Evolutionary conservation across 2,797 vertebrate genomes (phyloP).

Genomic region (Rhinella marina): DNA sequence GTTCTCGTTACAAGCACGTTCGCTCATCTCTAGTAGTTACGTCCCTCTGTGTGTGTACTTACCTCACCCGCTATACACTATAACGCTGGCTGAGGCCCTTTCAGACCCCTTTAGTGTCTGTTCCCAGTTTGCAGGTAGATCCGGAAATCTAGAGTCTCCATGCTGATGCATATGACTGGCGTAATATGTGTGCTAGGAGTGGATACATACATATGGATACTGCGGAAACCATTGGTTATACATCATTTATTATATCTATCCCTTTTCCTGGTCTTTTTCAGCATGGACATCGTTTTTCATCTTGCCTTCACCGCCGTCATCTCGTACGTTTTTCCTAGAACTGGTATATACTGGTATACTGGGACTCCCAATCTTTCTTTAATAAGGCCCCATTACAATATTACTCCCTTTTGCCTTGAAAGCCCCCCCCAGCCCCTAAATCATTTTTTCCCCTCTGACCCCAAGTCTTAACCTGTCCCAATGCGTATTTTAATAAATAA

Average conservation of each 20-base stretch:
- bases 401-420: neutral
- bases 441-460: constrained; percentile 12
- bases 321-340: neutral
- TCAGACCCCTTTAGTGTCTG: neutral
- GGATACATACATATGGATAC: neutral
- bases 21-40: too few relatives aligned
- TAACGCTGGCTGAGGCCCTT: too few relatives aligned
- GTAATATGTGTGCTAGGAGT: too few relatives aligned
- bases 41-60: too few relatives aligned
- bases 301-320: neutral
- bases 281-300: neutral
- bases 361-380: neutral
- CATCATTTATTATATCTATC: too few relatives aligned
- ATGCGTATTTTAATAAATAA: constrained; percentile 27
- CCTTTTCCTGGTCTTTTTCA: neutral
- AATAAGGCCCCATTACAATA: neutral
- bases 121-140: neutral
- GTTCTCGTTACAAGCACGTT: too few relatives aligned
- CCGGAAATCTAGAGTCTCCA: neutral
- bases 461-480: neutral
- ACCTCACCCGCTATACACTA: too few relatives aligned
- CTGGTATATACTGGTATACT: neutral
- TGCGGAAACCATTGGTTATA: too few relatives aligned
- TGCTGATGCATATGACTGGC: neutral
- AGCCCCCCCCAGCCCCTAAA: neutral